Evolutionary conservation across 1,140 invertebrate species (phyloP).

Genomic region (Drosophila arawakana): DNA sequence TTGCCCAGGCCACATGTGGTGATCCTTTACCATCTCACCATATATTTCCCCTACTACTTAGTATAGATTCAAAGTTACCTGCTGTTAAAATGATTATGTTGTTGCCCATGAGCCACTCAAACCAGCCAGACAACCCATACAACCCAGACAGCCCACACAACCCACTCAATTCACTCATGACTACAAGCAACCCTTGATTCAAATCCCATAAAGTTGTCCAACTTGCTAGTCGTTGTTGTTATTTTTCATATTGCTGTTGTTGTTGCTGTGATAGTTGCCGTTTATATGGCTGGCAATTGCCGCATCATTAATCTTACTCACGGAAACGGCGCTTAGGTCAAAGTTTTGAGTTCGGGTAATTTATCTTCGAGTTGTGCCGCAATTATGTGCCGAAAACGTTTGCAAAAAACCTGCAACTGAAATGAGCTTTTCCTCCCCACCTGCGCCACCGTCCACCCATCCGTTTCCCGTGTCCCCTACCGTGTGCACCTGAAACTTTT

Average conservation of each 20-base stretch:
- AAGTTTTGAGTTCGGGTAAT: slow-evolving; percentile 81
- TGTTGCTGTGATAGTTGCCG: slow-evolving; percentile 71
- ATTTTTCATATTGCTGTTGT: slow-evolving; percentile 39
- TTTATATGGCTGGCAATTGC: slow-evolving; percentile 77
- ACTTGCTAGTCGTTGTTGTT: slow-evolving; percentile 49
- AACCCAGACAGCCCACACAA: neutral
- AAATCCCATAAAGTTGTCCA: slow-evolving; percentile 79
- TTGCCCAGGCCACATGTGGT: slow-evolving; percentile 65
- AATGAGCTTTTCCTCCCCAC: neutral
- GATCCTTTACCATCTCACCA: neutral
- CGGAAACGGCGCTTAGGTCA: slow-evolving; percentile 80
- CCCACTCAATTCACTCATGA: neutral
- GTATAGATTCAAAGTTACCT: slow-evolving; percentile 37
- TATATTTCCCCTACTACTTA: neutral
- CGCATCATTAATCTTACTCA: slow-evolving; percentile 82
- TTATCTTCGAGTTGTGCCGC: slow-evolving; percentile 76
- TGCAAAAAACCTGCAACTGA: slow-evolving; percentile 26
- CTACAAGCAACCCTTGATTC: slow-evolving; percentile 71
- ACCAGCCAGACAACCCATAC: slow-evolving; percentile 4
- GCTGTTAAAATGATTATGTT: slow-evolving; percentile 78
- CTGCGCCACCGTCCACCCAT: neutral
- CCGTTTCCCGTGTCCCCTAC: neutral
- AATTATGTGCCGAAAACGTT: slow-evolving; percentile 69
- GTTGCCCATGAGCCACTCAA: slow-evolving; percentile 43
- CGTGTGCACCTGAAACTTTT: neutral